Conservation (phyloP, 1,140 invertebrate genomes). For the Drosophila guanche region DNA sequence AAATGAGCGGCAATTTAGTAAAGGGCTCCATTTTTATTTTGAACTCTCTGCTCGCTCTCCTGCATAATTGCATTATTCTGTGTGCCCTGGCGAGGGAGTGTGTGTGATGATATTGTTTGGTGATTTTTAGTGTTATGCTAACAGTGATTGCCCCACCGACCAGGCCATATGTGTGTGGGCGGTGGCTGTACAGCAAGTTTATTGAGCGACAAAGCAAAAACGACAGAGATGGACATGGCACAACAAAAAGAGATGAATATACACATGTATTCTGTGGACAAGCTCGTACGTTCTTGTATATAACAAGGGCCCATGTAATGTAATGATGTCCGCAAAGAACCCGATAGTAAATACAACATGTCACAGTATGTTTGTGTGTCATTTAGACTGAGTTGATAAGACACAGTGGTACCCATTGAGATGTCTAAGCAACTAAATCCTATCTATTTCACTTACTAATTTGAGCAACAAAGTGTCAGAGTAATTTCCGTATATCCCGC, state of each 20-base stretch:
- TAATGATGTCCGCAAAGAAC: constrained; percentile 47
- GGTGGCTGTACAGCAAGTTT: constrained; percentile 51
- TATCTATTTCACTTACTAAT: too few relatives aligned
- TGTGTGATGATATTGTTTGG: constrained; percentile 19
- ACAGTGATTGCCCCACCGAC: constrained; percentile 47
- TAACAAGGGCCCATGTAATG: constrained; percentile 58
- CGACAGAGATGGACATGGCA: constrained; percentile 18
- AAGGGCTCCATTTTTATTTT: constrained; percentile 62
- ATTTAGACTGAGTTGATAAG: background rate
- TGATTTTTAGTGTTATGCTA: constrained; percentile 64
- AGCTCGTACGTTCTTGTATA: constrained; percentile 1
- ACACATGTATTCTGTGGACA: background rate
- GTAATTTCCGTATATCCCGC: too few relatives aligned
- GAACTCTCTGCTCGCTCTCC: constrained; percentile 27
- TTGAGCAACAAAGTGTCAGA: too few relatives aligned
- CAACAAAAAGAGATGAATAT: constrained; percentile 8
- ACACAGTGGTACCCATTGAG: background rate
- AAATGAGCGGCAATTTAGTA: constrained; percentile 53
- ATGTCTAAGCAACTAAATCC: too few relatives aligned
- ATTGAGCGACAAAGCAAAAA: constrained; percentile 57
- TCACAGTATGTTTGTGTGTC: background rate
- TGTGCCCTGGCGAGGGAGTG: background rate
- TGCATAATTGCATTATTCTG: constrained; percentile 57
- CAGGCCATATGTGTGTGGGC: constrained; percentile 32
- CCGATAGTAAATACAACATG: background rate